Base-by-base conservation (phyloP, 2,113 vertebrate species). In the Tyrannus savana region DNA sequence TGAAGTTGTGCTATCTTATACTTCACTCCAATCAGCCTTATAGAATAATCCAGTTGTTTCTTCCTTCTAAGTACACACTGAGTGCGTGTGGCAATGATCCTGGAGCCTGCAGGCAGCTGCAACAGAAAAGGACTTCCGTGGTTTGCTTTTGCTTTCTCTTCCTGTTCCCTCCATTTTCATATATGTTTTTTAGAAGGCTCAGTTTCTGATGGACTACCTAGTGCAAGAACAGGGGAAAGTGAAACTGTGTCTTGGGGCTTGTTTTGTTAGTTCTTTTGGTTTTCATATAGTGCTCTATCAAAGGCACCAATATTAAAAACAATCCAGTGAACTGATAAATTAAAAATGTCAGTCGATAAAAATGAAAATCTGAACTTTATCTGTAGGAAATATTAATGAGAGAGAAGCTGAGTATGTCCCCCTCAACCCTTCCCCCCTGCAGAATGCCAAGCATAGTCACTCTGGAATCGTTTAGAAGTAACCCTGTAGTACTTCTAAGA, bases 101-200 rank as follows among this genome's bases (percentile, higher is more conserved):
- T 37, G 58, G 53, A 82, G 58, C 8, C 74, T 41, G 50, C n/a
- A 53, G 67, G 85, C 67, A 18, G 62, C 58, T 49, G 63, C 46
- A 79, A 14, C 67, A 96, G 74, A 62, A 73, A 89, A 93, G 71
- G 35, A 67, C 79, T 93, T 82, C 47, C 0, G 6, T 69, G 52
- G 52, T 85, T 96, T 96, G 73, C 83, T 94, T 94, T 95, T 95
- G 89, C 89, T 95, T 97, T 95, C 93, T 95, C 64, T 97, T 95
- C 94, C 93, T 72, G 55, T 67, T 47, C 47, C 56, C 59, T 95
- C 73, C 73, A 84, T 95, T 90, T 93, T 94, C 90, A 59, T 78
- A 3, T 37, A 21, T 17, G 52, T n/a, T 75, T 89, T 86, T 83
- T 33, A 94, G 68, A 77, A 94, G 60, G 44, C 82, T 68, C 58